Base-by-base conservation (phyloP, 2,113 vertebrate species). In the Marcusenius ussheri region DNA sequence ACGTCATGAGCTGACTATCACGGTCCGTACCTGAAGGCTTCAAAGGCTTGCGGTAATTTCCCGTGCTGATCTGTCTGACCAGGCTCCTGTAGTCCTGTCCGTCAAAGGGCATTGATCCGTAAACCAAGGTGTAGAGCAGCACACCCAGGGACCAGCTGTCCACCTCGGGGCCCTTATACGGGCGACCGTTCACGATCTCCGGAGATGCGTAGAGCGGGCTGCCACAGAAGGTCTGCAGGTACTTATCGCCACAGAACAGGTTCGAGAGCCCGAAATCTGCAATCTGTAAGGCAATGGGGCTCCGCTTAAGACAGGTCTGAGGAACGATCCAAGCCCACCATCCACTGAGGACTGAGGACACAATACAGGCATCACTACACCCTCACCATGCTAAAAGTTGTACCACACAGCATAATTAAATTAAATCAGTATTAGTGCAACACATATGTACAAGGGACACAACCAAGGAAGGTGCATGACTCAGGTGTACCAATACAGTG, bases 91-190 rank as follows among this genome's bases (percentile, higher is more conserved):
- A 97, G 93, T 98, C 97, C 0, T 96, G 97, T 47, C 98, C 97
- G 0, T 99, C 98, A 0, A 99, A 99, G 0, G 98, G 98, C 98
- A 99, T 99, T 0, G 96, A 96, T 87, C 98, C 98, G 0, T 99
- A 98, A 47, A 99, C 97, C 95, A 99, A 93, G 3, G 98, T 97
- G 92, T 99, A 99, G 19, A 99, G 95, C 1, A 99, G 96, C 10
- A 99, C 98, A 0, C 98, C 98, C 42, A 99, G 95, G 53, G 98
- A 98, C 98, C 98, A 99, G 91, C 98, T 98, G 94, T 99, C 98
- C 92, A 99, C 98, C 97, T 99, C 96, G 0, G 93, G 92, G 3
- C 98, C 98, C 5, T 85, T 95, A 95, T 99, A 99, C 0, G 98
- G 98, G 27, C 97, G 95, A 3, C 98, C 98, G 0, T 99, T 99